Percentiles rank a stretch among this genome's conserved stretches.
Conservation (phyloP, 2,888 invertebrate species). For the Chaitophorus viminalis region DNA sequence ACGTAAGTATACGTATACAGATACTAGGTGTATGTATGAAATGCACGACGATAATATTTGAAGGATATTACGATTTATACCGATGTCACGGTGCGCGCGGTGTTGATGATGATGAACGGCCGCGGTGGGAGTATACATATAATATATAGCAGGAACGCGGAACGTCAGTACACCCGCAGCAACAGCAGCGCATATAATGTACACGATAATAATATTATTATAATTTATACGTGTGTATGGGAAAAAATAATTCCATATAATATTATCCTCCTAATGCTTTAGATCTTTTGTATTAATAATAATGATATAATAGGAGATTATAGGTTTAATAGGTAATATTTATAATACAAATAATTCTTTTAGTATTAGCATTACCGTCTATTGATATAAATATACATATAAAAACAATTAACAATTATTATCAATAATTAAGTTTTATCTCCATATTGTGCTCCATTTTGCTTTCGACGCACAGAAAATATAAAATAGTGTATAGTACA, state of each 20-base stretch:
- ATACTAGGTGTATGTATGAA: background rate
- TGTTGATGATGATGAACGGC: background rate
- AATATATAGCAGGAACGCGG: background rate
- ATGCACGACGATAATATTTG: background rate
- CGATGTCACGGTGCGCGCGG: slow-evolving; percentile 10
- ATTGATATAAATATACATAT: too few species aligned
- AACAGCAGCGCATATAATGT: too few species aligned
- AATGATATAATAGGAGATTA: background rate
- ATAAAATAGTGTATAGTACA: too few species aligned
- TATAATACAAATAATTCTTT: too few species aligned
- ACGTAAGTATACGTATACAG: background rate
- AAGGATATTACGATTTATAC: slow-evolving; percentile 26
- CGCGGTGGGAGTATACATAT: background rate
- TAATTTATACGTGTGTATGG: background rate
- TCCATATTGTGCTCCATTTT: too few species aligned
- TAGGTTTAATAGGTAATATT: too few species aligned
- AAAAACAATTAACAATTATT: too few species aligned
- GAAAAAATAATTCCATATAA: background rate
- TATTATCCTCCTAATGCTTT: slow-evolving; percentile 1
- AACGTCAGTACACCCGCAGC: too few species aligned
- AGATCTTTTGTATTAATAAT: slow-evolving; percentile 11
- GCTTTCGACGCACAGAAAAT: too few species aligned
- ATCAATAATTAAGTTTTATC: too few species aligned
- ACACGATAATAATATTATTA: background rate
- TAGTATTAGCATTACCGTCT: too few species aligned